These are phyloP conservation scores for Todiramphus saurophagus DNA, from an alignment of 2,113 vertebrate species.

Conservation along the genomic window DNA sequence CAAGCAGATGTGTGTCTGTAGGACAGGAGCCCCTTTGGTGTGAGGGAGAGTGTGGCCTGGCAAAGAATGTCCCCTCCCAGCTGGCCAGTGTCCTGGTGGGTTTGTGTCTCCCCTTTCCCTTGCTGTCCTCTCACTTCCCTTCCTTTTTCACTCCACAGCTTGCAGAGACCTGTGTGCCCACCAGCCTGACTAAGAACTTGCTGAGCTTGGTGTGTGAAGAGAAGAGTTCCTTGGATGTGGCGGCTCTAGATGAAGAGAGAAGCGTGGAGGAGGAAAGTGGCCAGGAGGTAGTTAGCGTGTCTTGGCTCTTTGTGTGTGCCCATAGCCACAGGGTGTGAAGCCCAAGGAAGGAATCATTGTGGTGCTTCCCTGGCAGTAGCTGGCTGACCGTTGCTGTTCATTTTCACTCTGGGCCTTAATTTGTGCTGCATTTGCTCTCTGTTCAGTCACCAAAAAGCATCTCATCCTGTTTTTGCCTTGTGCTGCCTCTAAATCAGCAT, in stretches of 20 bases:
- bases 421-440: not conserved
- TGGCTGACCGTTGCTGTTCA: not conserved
- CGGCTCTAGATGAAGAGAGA: constrained; percentile 56
- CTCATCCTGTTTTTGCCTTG: not conserved
- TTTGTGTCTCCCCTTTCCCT: not conserved
- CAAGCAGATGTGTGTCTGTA: no score
- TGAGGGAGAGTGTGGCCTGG: no score
- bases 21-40: not conserved
- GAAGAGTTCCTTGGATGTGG: constrained; percentile 43
- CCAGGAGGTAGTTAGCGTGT: constrained; percentile 55
- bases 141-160: not conserved
- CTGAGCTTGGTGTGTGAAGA: constrained; percentile 69
- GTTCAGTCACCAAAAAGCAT: not conserved
- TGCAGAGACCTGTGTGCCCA: not conserved
- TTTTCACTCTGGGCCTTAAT: not conserved
- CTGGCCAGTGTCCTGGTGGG: not conserved
- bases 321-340: rapidly evolving
- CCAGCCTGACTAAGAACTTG: not conserved
- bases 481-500: not conserved
- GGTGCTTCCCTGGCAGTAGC: not conserved
- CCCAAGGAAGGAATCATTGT: not conserved
- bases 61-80: not conserved
- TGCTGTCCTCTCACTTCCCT: not conserved
- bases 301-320: not conserved
- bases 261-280: constrained; percentile 71